phyloP scores from a whole-genome alignment of 1,140 invertebrate species.

The Lasioglossum albipes region DNA sequence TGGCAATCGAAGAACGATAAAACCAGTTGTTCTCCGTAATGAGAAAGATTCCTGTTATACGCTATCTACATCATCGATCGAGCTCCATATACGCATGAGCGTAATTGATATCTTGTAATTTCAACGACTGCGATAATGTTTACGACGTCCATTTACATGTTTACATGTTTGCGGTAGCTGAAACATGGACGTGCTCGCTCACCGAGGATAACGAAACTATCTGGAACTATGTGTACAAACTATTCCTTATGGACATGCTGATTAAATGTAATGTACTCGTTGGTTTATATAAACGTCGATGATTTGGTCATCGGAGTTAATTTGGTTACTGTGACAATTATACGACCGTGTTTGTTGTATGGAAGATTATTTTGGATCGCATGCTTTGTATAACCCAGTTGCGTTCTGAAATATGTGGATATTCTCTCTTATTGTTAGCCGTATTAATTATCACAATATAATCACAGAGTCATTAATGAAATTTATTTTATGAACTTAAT shows the following conservation, averaged over 20 bases:
- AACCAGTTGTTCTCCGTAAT: neutral
- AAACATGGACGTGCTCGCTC: neutral
- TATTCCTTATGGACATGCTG: neutral
- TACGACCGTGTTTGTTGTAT: too few species aligned
- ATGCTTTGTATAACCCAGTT: too few species aligned
- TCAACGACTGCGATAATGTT: neutral
- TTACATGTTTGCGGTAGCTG: neutral
- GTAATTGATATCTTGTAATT: neutral
- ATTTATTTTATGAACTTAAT: too few species aligned
- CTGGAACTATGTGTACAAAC: neutral
- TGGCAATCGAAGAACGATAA: neutral
- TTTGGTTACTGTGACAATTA: too few species aligned
- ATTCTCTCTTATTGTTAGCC: too few species aligned
- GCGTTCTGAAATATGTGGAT: too few species aligned
- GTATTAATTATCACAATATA: too few species aligned
- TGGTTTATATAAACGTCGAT: neutral
- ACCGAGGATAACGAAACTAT: neutral
- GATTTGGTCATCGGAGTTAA: neutral
- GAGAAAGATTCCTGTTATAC: neutral
- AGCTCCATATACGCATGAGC: neutral
- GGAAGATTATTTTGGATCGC: too few species aligned
- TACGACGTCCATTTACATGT: neutral
- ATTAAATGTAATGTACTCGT: neutral
- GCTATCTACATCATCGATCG: neutral
- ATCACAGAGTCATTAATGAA: too few species aligned